phyloP scores from a whole-genome alignment of 2,797 vertebrate species.

The Enteromius radiatus region DNA sequence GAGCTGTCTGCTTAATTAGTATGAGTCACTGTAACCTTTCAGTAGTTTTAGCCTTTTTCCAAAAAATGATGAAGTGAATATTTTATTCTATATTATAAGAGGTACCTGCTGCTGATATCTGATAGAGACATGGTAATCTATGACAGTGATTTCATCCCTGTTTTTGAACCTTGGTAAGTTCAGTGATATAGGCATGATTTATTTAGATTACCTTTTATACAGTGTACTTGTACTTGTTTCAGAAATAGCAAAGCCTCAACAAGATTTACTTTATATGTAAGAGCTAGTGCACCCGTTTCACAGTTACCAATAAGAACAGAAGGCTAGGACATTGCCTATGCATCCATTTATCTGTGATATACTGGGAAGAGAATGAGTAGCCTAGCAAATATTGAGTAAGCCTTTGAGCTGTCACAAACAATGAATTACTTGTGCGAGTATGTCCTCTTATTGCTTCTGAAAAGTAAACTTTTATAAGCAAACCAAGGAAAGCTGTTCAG shows the following conservation, averaged over 20 bases:
- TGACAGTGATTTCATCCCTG: background rate
- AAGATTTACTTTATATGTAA: background rate
- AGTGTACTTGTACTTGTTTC: background rate
- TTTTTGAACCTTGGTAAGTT: background rate
- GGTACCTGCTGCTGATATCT: background rate
- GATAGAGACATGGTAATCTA: background rate
- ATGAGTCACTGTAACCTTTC: slow-evolving; percentile 18
- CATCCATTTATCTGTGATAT: slow-evolving; percentile 14
- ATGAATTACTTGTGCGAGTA: slow-evolving; percentile 2
- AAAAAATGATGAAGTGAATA: background rate
- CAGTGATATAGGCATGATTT: background rate
- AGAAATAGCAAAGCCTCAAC: background rate
- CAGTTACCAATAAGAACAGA: slow-evolving; percentile 25
- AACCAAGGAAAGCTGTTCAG: slow-evolving; percentile 50
- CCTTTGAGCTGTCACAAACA: slow-evolving; percentile 31
- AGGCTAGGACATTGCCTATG: background rate
- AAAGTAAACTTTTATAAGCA: slow-evolving; percentile 47
- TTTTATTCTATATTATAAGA: background rate
- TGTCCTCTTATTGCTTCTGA: background rate
- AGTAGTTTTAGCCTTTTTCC: background rate
- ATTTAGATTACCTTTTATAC: background rate
- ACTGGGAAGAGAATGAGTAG: slow-evolving; percentile 19
- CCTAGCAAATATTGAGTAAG: slow-evolving; percentile 48
- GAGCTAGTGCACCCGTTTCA: background rate
- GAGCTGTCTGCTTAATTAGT: background rate